Evolutionary conservation across 2,888 invertebrate species (phyloP), one percentile per base, ranked within the genome.

Genomic region (Meandrusa payeni): DNA sequence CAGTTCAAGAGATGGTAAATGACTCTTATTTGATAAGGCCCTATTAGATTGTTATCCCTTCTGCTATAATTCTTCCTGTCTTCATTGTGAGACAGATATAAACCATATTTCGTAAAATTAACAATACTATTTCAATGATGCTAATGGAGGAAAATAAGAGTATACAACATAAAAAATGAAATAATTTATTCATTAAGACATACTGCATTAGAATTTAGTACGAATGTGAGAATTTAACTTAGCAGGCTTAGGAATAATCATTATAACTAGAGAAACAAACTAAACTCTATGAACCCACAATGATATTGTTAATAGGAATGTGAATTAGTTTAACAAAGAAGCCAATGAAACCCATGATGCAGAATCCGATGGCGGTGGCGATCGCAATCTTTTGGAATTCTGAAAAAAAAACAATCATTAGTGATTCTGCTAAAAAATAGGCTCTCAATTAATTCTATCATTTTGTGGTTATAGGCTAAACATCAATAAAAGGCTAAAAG

Each of bases 341-440:
- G 63, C 99, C 99, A 75, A 99, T 99, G 89, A 99, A 99, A 43
- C 99, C 99, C 99, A 99, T 99, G 79, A 99, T 98, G 81, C 97
- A 98, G 90, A 99, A 99, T 44, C 99, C 99, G 69, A 99, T 98
- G 2, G 99, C 99, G 47, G 99, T 99, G 42, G 99, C 99, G 61
- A 99, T 95, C 13, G 99, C 99, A 68, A 99, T 99, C 89, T 99
- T 99, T 81, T 99, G 98, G 87, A 99, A 99, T 88, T 99, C 99
- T 97, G 90, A 22, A 91, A 80, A 41, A 2, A 52, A 40, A 26
- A n/a, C n/a, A n/a, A n/a, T n/a, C n/a, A n/a, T n/a, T n/a, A n/a
- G n/a, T n/a, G n/a, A n/a, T n/a, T n/a, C n/a, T n/a, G n/a, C n/a
- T n/a, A n/a, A n/a, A n/a, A n/a, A n/a, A n/a, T n/a, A n/a, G n/a